Base-by-base conservation (phyloP, 2,888 invertebrate species). In the Neria commutata region DNA sequence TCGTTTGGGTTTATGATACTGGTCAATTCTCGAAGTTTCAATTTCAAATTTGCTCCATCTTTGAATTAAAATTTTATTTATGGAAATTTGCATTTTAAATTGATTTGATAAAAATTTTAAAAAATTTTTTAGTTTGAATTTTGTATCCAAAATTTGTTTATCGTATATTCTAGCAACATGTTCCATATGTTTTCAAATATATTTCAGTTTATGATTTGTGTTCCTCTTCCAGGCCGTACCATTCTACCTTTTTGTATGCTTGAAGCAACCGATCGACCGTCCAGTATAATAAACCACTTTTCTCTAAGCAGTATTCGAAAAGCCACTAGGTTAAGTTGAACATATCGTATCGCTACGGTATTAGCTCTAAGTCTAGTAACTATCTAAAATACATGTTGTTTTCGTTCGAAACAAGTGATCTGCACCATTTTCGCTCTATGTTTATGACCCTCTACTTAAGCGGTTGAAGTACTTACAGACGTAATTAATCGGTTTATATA, bases 271-370 rank as follows among this genome's bases (percentile, higher is more conserved):
- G 80, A 78, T 79, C 79, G 80, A 40, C 74, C 69, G 70, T 77
- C 77, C 81, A 81, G 81, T 80, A 77, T 77, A 70, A 80, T 81
- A 78, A 80, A 79, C 78, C 79, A 74, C 78, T 70, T 73, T 80
- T 81, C 82, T 82, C 81, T 81, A 82, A 82, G 81, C 82, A 82
- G 82, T 82, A 81, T 82, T 82, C 81, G 82, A 82, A 82, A 82
- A 82, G 82, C 81, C 76, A 79, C 70, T 82, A 82, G 80, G 69
- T 68, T 76, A 79, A 77, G 74, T 65, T 61, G n/a, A n/a, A n/a
- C n/a, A n/a, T n/a, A n/a, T n/a, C n/a, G n/a, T n/a, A n/a, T n/a
- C n/a, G n/a, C n/a, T n/a, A n/a, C n/a, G n/a, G n/a, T n/a, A n/a
- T n/a, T n/a, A n/a, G n/a, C n/a, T n/a, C n/a, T n/a, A n/a, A n/a